Evolutionary conservation across 2,797 vertebrate genomes (phyloP).

Genomic region (Xenops minutus): DNA sequence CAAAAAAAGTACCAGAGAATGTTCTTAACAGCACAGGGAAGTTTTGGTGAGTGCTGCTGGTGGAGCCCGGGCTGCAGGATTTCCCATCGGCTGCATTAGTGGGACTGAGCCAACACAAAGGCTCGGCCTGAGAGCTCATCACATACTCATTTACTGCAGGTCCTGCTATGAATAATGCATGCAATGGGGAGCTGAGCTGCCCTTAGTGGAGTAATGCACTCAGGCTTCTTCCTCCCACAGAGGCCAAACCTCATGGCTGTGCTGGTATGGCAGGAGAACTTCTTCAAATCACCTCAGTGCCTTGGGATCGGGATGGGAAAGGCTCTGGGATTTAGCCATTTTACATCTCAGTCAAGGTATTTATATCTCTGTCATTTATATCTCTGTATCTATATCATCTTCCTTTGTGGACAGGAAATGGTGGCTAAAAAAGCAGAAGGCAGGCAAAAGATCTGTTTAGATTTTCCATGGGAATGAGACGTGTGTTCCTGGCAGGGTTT

Average conservation of each 20-base stretch:
- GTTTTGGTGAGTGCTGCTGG: neutral
- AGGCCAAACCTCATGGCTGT: neutral
- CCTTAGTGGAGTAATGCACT: constrained; percentile 42
- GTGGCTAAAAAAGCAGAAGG: constrained; percentile 4
- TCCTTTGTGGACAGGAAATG: neutral
- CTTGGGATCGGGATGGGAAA: neutral
- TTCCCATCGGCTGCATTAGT: neutral
- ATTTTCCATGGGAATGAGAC: neutral
- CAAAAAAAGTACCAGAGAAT: neutral
- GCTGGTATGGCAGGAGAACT: neutral
- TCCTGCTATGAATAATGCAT: constrained; percentile 68
- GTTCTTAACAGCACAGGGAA: neutral
- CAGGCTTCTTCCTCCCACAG: constrained; percentile 20
- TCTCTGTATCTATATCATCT: neutral
- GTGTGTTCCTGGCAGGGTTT: neutral
- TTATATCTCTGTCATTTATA: neutral
- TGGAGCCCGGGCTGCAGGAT: neutral
- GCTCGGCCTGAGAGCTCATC: constrained; percentile 33
- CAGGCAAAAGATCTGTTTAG: neutral
- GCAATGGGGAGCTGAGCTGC: neutral
- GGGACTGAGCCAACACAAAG: neutral
- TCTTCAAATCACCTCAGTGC: neutral
- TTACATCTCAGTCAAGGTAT: neutral
- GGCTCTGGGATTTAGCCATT: neutral
- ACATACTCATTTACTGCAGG: constrained; percentile 44